Base-by-base conservation (phyloP, 1,140 invertebrate genomes). In the Drosophila tristis region DNA sequence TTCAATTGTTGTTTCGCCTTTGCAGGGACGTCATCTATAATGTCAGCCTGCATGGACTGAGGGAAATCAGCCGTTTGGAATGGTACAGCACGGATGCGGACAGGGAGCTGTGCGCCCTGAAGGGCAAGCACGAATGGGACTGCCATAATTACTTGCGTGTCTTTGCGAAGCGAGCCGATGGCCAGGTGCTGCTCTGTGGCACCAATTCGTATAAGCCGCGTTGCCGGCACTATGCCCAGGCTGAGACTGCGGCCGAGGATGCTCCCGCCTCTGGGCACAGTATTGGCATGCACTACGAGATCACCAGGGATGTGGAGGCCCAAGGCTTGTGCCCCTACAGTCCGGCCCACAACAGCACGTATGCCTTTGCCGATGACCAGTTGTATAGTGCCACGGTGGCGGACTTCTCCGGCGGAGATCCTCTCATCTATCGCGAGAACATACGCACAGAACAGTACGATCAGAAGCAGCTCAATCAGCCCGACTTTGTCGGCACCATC, bases 141-240 rank as follows among this genome's bases (percentile, higher is more conserved):
- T 99, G 98, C 93, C 98, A 99, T 93, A 99, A 99, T 93, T 99
- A 98, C 92, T 96, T 99, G 70, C 94, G 98, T 64, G 97, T 99
- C 20, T 95, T 98, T 77, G 93, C 93, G 5, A 90, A 93, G 5
- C 95, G 92, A 11, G 94, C 89, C 90, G 95, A 97, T 66, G 95
- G 95, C 8, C 94, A 95, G 65, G 93, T 98, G 25, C 93, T 98
- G 55, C 95, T 99, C 47, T 99, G 98, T 92, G 98, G 98, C 16
- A 99, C 98, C 26, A 98, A 99, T 93, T 97, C 98, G 5, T 99
- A 97, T 93, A 98, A 98, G 90, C 98, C 98, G 2, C 94, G 95
- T 54, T 99, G 98, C 93, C 94, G 98, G 55, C 94, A 91, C 51
- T 92, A 92, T 58, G 65, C 75, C 6, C 72, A 62, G 44, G 48